Evolutionary conservation across 2,113 vertebrate species (phyloP).

Genomic region (Oceanodroma tethys): DNA sequence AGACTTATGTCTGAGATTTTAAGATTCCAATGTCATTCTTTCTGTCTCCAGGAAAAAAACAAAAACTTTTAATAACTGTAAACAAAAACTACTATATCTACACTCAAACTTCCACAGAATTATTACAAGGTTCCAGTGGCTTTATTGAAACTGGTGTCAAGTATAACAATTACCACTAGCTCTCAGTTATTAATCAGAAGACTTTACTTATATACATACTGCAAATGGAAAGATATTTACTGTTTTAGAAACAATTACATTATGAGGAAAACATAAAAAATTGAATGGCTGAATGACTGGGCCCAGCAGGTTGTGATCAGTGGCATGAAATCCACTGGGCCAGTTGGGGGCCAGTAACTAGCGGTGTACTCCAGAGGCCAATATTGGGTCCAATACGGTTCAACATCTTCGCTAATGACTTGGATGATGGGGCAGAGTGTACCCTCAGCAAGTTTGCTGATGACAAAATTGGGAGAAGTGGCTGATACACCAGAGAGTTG

Average conservation of each 20-base stretch:
- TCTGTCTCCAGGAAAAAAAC: neutral
- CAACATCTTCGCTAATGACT: neutral
- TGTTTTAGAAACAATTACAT: neutral
- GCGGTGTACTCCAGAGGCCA: neutral
- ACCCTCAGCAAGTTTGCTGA: neutral
- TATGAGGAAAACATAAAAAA: neutral
- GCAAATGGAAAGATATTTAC: neutral
- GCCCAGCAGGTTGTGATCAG: neutral
- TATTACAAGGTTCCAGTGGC: neutral
- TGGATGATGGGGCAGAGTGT: neutral
- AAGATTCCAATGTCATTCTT: neutral
- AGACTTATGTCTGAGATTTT: neutral
- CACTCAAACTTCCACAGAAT: neutral
- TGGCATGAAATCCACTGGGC: neutral
- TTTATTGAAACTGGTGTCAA: neutral
- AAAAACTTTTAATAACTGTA: neutral
- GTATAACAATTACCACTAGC: neutral
- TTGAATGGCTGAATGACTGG: neutral
- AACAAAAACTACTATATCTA: neutral
- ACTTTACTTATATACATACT: neutral
- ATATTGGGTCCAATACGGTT: neutral
- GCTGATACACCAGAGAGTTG: neutral
- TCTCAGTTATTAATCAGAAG: neutral
- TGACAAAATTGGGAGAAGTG: neutral
- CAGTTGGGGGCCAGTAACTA: neutral